Evolutionary conservation across 2,797 vertebrate species (phyloP), one percentile per base, ranked within the genome.

Genomic region (Zalophus californianus): DNA sequence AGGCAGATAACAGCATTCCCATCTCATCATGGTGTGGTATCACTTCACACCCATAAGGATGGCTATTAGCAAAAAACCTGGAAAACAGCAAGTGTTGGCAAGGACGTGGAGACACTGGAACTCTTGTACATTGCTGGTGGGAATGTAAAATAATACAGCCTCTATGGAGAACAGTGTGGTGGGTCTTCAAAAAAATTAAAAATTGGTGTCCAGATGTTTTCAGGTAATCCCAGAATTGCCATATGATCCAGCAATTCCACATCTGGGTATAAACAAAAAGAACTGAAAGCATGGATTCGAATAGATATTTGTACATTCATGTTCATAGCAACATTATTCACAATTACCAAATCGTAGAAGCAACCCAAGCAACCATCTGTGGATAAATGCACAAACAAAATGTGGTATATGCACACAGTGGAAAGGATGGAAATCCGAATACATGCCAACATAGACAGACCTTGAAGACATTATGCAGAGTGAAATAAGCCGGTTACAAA

Each of bases 261-360:
- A 18, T 44, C 41, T 77, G 50, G 9, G 44, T 38, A 29, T 41
- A 56, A 64, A 60, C 38, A 54, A n/a, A 84, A 48, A 56, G 7
- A 54, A 90, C 2, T 16, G 38, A 50, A 94, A 56, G 32, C 56
- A 86, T n/a, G 2, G 4, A 41, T 16, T 41, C 9, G 2, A 73
- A 68, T 15, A 50, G 38, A 16, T 72, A 58, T 32, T 20, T 54
- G 5, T 7, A 32, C 0, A 0, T 3, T 1, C 32, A 1, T 32
- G 32, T 23, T 73, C 41, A 25, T 0, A 50, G 23, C 29, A 83
- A 29, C 2, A 4, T 18, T 29, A 60, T 8, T 48, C 15, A 44
- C 11, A 13, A 32, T 6, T 41, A 14, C 41, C 32, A 7, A 75
- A n/a, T 64, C 13, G 7, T 20, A 35, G 14, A 50, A 41, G 18